Conservation (phyloP, 2,797 vertebrate genomes). For the Carcharodon carcharias region DNA sequence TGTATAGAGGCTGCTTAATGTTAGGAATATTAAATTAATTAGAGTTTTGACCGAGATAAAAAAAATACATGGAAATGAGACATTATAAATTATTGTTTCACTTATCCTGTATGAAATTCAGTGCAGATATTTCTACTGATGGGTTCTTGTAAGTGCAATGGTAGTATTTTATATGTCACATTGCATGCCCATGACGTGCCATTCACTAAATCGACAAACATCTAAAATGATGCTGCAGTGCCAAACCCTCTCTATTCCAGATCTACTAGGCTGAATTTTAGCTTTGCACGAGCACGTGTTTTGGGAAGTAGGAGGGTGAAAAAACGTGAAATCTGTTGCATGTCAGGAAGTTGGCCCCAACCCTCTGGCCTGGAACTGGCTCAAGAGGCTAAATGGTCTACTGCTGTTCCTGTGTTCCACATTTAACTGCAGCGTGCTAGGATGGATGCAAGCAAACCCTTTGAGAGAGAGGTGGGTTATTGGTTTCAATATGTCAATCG, state of each 20-base stretch:
- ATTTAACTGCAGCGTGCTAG: neutral
- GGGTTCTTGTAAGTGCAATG: neutral
- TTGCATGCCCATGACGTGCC: neutral
- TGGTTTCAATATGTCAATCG: neutral
- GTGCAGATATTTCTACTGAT: neutral
- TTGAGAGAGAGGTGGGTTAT: neutral
- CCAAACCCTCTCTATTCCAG: neutral
- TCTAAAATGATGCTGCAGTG: neutral
- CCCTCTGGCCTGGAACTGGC: neutral
- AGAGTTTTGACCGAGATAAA: neutral
- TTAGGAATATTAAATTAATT: neutral
- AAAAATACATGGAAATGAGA: neutral
- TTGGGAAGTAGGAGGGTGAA: neutral
- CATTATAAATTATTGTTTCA: neutral
- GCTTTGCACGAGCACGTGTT: neutral
- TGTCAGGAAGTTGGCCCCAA: neutral
- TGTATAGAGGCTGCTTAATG: neutral
- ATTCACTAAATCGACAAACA: no score
- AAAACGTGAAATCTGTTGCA: no score
- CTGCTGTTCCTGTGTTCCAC: neutral
- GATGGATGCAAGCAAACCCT: neutral
- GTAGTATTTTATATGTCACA: neutral
- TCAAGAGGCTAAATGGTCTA: neutral
- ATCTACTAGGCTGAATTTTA: neutral
- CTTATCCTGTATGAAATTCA: neutral